These are phyloP conservation scores for Nasonovia ribisnigri DNA, from an alignment of 2,888 invertebrate species.

Conservation along the genomic window DNA sequence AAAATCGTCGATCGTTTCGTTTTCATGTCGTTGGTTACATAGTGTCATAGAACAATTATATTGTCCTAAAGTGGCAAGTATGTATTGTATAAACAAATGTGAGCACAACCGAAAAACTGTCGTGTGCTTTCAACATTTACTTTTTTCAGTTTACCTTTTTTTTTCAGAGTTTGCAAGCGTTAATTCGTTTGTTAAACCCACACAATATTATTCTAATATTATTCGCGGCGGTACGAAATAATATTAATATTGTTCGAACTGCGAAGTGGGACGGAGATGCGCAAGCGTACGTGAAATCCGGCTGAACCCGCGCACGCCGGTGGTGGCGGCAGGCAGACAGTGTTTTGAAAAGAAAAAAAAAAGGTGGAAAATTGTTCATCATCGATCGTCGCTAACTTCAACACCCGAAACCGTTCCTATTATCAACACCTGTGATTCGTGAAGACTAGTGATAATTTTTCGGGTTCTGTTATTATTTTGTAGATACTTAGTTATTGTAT, in stretches of 20 bases:
- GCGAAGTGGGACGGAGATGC: constrained; percentile 43
- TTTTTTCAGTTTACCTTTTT: not conserved
- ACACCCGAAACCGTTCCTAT: constrained; percentile 50
- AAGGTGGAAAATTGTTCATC: constrained; percentile 35
- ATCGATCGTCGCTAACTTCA: constrained; percentile 63
- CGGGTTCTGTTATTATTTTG: constrained; percentile 51
- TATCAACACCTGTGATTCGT: constrained; percentile 20
- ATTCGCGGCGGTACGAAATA: not conserved
- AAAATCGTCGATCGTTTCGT: not conserved
- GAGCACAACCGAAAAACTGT: not conserved
- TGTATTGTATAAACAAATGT: not conserved
- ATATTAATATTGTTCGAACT: not conserved
- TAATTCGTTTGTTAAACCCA: not conserved
- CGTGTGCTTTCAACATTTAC: not conserved
- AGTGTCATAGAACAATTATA: too few species aligned
- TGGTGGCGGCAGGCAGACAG: not conserved
- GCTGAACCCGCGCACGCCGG: constrained; percentile 6
- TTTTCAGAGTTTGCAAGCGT: not conserved
- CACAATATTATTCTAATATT: not conserved
- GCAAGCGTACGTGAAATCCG: not conserved
- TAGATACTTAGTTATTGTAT: constrained; percentile 26
- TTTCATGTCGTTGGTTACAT: not conserved
- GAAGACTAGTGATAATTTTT: constrained; percentile 55
- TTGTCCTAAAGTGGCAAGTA: too few species aligned
- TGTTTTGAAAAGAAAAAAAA: not conserved